phyloP scores from a whole-genome alignment of 2,113 vertebrate genomes.

The Sturnira hondurensis region DNA sequence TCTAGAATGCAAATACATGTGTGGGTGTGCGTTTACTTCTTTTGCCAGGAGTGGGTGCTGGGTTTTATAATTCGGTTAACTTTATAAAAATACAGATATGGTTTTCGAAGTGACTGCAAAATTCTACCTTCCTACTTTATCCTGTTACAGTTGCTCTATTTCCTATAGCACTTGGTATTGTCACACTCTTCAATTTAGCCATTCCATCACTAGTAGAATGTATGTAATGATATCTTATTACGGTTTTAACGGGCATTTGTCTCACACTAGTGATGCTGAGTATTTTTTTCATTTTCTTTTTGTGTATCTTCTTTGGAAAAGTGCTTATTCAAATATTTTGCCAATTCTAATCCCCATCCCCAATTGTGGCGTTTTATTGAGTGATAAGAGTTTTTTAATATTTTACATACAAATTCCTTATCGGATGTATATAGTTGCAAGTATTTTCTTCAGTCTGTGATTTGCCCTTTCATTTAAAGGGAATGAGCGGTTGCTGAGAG shows the following conservation, averaged over 20 bases:
- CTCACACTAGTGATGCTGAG: background rate
- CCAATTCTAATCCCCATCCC: background rate
- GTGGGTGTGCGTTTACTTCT: background rate
- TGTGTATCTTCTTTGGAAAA: background rate
- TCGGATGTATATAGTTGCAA: background rate
- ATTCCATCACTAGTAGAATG: background rate
- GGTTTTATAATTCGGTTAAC: background rate
- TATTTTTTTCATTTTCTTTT: background rate
- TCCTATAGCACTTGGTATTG: background rate
- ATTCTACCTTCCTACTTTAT: background rate
- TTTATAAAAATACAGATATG: background rate
- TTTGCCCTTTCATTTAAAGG: constrained; percentile 9
- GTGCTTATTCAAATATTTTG: background rate
- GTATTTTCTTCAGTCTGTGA: background rate
- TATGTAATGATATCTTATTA: background rate
- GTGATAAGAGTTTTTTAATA: background rate
- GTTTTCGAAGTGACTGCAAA: background rate
- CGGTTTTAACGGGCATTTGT: background rate
- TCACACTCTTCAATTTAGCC: background rate
- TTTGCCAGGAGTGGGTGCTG: background rate
- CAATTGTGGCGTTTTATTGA: background rate
- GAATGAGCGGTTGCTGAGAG: background rate
- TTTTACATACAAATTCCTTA: background rate
- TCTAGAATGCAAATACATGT: background rate
- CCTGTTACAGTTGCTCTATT: background rate